Percentiles rank a stretch among this genome's conserved stretches.
phyloP scores from a whole-genome alignment of 37 sponge, comb jelly and placozoan genomes.

The Halichondria panicea region DNA sequence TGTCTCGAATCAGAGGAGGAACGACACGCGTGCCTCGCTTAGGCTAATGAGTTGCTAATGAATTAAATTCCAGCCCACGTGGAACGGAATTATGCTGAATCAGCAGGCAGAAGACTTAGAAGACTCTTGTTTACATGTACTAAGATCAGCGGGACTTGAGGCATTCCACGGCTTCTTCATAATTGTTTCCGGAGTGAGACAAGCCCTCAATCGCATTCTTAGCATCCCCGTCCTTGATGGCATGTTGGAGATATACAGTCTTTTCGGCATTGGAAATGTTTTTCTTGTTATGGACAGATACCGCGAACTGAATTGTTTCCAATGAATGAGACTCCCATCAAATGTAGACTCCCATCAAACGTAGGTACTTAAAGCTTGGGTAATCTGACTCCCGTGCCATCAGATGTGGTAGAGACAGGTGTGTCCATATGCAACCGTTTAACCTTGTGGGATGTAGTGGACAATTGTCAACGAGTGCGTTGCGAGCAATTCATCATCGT shows the following conservation, averaged over 20 bases:
- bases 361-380: constrained; percentile 46
- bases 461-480: constrained; percentile 17
- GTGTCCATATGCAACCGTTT: constrained; percentile 7
- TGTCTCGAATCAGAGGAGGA: no score
- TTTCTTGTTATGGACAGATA: constrained; percentile 30
- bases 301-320: constrained; percentile 41
- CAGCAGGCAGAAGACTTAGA: no score
- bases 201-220: constrained; percentile 51
- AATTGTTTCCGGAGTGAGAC: constrained; percentile 50
- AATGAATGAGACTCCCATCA: constrained; percentile 52
- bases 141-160: constrained; percentile 41
- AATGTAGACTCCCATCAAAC: constrained; percentile 41
- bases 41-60: no score
- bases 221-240: constrained; percentile 45
- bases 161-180: constrained; percentile 48
- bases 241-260: constrained; percentile 43
- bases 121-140: no score
- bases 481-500: constrained; percentile 30
- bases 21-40: no score
- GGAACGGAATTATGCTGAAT: no score
- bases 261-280: constrained; percentile 38
- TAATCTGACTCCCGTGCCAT: constrained; percentile 34
- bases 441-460: constrained; percentile 9
- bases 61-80: no score
- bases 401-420: constrained; percentile 12